Evolutionary conservation across 2,113 vertebrate genomes (phyloP).

Genomic region (Cepphus grylle): DNA sequence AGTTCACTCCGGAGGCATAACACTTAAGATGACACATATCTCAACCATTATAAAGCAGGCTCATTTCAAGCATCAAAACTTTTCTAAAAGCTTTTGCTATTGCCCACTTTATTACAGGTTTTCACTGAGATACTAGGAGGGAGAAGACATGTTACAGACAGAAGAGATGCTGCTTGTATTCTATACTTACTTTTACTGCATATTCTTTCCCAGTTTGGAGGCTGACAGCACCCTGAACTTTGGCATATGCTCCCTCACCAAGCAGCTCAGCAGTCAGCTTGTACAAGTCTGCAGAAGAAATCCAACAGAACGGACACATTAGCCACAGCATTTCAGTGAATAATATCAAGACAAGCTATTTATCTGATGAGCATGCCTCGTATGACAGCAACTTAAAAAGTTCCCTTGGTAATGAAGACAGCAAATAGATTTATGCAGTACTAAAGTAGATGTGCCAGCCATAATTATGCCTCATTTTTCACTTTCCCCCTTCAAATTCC

Average conservation of each 20-base stretch:
- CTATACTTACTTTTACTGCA: slow-evolving; percentile 87
- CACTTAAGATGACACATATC: neutral
- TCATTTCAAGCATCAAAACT: neutral
- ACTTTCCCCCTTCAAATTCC: neutral
- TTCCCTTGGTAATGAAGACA: neutral
- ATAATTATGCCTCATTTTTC: neutral
- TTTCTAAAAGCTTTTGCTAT: neutral
- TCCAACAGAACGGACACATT: neutral
- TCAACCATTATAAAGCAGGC: neutral
- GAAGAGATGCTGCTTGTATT: neutral
- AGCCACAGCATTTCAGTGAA: neutral
- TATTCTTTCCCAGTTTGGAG: slow-evolving; percentile 91
- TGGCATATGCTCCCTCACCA: slow-evolving; percentile 92
- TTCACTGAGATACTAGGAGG: neutral
- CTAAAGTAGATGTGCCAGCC: neutral
- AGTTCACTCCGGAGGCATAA: neutral
- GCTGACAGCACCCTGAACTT: slow-evolving; percentile 91
- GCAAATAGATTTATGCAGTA: neutral
- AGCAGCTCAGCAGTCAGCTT: slow-evolving; percentile 91
- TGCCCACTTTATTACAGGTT: neutral
- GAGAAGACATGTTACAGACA: neutral
- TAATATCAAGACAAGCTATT: neutral
- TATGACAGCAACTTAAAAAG: neutral
- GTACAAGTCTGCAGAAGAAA: slow-evolving; percentile 83
- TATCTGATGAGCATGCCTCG: neutral